phyloP scores from a whole-genome alignment of 2,797 vertebrate genomes.

The Enteromius radiatus region DNA sequence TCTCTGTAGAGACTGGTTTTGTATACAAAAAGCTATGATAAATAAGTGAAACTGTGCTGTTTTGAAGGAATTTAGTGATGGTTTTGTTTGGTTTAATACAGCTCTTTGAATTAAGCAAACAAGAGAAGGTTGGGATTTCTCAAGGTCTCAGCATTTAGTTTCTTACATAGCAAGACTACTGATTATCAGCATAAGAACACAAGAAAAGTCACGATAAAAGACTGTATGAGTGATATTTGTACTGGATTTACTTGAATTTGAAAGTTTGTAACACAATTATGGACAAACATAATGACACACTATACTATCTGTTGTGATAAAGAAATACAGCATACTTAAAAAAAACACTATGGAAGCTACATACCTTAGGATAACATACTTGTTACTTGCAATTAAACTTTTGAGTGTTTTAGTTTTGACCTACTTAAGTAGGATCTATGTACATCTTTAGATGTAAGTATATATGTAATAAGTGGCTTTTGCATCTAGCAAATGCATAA shows the following conservation, averaged over 20 bases:
- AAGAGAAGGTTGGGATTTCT: background rate
- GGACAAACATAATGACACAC: too few relatives aligned
- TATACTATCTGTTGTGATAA: background rate
- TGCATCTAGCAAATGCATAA: background rate
- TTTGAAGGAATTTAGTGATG: background rate
- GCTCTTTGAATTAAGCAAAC: background rate
- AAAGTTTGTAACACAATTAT: too few relatives aligned
- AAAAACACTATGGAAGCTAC: background rate
- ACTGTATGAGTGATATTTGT: too few relatives aligned
- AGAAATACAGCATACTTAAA: background rate
- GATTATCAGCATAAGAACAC: background rate
- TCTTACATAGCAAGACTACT: background rate
- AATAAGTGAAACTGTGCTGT: background rate
- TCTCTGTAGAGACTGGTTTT: background rate
- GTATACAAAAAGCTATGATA: background rate
- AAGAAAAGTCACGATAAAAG: background rate
- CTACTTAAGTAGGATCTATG: background rate
- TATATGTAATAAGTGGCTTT: too few relatives aligned
- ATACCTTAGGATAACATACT: background rate
- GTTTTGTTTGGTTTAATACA: background rate
- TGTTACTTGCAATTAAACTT: background rate
- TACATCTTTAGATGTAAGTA: background rate
- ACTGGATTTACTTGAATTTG: too few relatives aligned
- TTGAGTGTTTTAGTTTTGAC: background rate
- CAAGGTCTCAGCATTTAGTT: background rate